Evolutionary conservation across 2,797 vertebrate species (phyloP), one percentile per base, ranked within the genome.

Genomic region (Hippopotamyrus pictus): DNA sequence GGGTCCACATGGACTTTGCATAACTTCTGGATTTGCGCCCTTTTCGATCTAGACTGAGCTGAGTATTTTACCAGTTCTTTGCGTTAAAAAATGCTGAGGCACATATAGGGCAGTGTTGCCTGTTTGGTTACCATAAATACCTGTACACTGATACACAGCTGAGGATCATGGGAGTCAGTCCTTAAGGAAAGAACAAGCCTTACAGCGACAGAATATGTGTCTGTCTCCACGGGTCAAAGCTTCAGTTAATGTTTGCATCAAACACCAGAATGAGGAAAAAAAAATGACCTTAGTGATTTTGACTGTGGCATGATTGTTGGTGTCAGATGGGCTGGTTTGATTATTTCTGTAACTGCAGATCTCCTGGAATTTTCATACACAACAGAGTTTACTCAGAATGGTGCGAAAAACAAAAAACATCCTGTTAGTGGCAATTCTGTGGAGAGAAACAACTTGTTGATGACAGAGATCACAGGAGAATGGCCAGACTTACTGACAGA

Each of bases 211-310:
- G 62, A 25, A 46, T 3, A 22, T 9, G 22, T 59, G 22, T 54
- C 5, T 33, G 3, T 37, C 86, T 79, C 33, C 92, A 4, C 90
- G 97, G 97, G 96, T 97, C 41, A 53, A 53, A 53, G 1, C 51
- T 53, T 17, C 51, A 53, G 51, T 53, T 53, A 53, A 53, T 53
- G 51, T 53, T 14, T 3, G 0, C 14, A 53, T 53, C 14, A 53
- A 53, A 53, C 51, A 53, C 4, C 14, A 53, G 14, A 53, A 53
- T 53, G 51, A 53, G 51, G 51, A 4, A 14, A 53, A 57, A 57
- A 54, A 59, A 22, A 59, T 8, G 2, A 59, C 57, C 57, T 59
- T n/a, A 59, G 57, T 59, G 6, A 59, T 59, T 62, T 25, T 62
- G n/a, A 62, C 57, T 25, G 7, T 9, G 57, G 57, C 57, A 22